Conservation (phyloP, 1,140 invertebrate genomes). For the Lethrus apterus region DNA sequence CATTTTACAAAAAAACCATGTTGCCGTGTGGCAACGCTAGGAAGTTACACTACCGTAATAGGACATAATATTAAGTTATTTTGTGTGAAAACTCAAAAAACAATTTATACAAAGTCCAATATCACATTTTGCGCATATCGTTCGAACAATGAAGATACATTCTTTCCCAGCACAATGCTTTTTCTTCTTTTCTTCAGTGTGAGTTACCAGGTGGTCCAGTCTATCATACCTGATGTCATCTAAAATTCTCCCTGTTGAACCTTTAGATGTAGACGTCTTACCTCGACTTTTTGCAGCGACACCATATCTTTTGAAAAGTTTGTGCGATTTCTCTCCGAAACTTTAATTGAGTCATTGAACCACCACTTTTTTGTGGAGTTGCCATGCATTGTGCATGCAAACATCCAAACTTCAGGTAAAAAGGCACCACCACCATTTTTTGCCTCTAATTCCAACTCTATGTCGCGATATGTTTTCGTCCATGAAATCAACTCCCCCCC, state of each 20-base stretch:
- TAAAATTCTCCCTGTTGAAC: no score
- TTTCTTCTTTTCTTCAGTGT: neutral
- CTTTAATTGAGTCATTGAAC: neutral
- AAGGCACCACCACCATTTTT: slow-evolving; percentile 37
- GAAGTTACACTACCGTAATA: no score
- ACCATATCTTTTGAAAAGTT: neutral
- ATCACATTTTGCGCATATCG: neutral
- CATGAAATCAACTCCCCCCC: slow-evolving; percentile 32
- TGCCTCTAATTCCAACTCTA: slow-evolving; percentile 37
- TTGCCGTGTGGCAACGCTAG: no score
- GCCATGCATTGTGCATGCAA: slow-evolving; percentile 32
- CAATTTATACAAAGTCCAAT: slow-evolving; percentile 5
- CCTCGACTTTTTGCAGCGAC: no score
- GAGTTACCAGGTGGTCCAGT: neutral
- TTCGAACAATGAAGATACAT: neutral
- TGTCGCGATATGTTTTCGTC: slow-evolving; percentile 38
- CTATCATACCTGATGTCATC: slow-evolving; percentile 1
- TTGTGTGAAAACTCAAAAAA: no score
- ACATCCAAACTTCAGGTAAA: slow-evolving; percentile 35
- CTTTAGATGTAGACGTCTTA: no score
- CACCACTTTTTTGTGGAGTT: slow-evolving; percentile 21
- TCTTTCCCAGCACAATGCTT: neutral
- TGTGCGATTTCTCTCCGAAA: neutral
- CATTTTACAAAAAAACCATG: no score
- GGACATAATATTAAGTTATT: no score